Evolutionary conservation across 1,140 invertebrate genomes (phyloP).

Genomic region (Propsilocerus akamusi): DNA sequence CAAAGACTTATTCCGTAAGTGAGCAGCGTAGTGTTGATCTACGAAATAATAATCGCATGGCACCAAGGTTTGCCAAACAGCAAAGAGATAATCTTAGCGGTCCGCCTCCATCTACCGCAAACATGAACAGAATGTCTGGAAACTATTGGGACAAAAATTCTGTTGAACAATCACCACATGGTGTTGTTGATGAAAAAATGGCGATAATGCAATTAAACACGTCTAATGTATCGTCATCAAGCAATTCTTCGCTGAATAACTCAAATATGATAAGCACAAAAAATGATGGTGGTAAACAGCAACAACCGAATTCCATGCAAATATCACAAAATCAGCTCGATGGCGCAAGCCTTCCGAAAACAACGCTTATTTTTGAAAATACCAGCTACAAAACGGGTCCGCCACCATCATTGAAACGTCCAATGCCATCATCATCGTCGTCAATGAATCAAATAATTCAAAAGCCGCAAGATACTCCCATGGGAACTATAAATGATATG

Average conservation of each 20-base stretch:
- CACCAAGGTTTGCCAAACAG: conserved; percentile 4
- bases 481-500: conserved; percentile 9
- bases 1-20: background rate
- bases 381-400: conserved; percentile 62
- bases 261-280: background rate
- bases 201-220: background rate
- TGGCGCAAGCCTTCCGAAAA: conserved; percentile 55
- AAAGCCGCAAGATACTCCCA: conserved; percentile 5
- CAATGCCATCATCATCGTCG: background rate
- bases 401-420: conserved; percentile 29
- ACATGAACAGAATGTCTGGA: background rate
- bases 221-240: background rate
- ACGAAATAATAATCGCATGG: background rate
- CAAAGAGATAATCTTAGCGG: background rate
- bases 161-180: background rate
- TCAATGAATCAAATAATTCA: conserved; percentile 5
- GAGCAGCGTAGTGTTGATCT: background rate
- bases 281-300: background rate
- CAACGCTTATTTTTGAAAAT: conserved; percentile 83
- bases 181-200: background rate
- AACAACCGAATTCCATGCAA: conserved; percentile 3
- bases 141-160: background rate
- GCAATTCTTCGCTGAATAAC: conserved; percentile 14
- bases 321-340: conserved; percentile 33
- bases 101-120: background rate